These are phyloP conservation scores for Scytalopus superciliaris DNA, from an alignment of 2,113 vertebrate species.

Conservation along the genomic window DNA sequence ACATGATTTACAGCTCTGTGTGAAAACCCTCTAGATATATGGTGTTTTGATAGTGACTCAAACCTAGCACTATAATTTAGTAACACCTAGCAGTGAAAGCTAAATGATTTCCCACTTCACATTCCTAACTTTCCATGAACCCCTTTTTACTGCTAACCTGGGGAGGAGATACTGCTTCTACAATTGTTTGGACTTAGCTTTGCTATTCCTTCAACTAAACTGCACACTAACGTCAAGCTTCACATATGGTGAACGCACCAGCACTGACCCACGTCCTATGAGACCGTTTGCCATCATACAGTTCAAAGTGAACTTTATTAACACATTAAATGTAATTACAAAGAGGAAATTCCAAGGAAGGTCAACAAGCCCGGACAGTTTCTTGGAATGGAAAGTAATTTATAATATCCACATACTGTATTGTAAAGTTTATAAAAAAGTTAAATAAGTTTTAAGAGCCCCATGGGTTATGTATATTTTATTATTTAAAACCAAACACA, in stretches of 20 bases:
- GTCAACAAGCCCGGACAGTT: constrained; percentile 59
- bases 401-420: constrained; percentile 66
- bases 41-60: constrained; percentile 61
- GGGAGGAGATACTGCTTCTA: constrained; percentile 51
- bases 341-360: constrained; percentile 75
- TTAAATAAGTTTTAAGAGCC: constrained; percentile 67
- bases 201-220: constrained; percentile 28
- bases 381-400: constrained; percentile 65
- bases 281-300: constrained; percentile 66
- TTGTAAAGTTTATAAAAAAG: constrained; percentile 67
- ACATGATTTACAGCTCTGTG: constrained; percentile 60
- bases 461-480: constrained; percentile 51
- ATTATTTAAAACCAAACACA: constrained; percentile 59
- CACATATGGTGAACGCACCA: constrained; percentile 70
- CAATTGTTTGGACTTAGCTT: constrained; percentile 45
- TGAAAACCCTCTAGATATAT: constrained; percentile 61
- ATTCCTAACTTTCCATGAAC: constrained; percentile 72
- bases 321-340: constrained; percentile 74
- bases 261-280: constrained; percentile 62
- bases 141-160: constrained; percentile 62
- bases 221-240: background rate
- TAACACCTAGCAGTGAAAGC: constrained; percentile 69
- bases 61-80: constrained; percentile 59
- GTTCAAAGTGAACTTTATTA: constrained; percentile 78
- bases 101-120: constrained; percentile 68